Evolutionary conservation across 2,113 vertebrate species (phyloP).

Genomic region (Buteo buteo): DNA sequence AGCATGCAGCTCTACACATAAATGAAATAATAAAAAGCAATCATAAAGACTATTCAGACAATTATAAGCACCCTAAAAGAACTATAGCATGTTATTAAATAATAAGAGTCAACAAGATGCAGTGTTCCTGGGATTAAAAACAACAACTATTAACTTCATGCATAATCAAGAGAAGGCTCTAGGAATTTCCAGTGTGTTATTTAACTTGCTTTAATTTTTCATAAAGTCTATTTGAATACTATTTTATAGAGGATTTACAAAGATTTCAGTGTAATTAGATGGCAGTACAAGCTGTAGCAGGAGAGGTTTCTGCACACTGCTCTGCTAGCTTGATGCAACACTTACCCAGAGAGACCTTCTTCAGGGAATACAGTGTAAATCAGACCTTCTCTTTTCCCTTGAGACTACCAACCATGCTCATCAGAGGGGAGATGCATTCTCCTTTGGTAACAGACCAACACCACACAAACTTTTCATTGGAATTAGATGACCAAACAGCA

Average conservation of each 20-base stretch:
- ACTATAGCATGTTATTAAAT: background rate
- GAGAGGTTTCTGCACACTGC: background rate
- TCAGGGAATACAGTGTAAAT: background rate
- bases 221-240: background rate
- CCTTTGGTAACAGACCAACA: background rate
- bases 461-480: background rate
- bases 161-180: background rate
- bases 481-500: background rate
- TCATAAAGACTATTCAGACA: background rate
- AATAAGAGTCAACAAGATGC: background rate
- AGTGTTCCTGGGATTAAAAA: background rate
- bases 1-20: background rate
- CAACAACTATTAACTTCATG: background rate
- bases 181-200: background rate
- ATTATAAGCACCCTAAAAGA: background rate
- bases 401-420: background rate
- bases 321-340: background rate
- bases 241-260: background rate
- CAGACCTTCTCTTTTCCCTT: background rate
- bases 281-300: background rate
- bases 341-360: background rate
- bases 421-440: background rate
- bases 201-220: background rate
- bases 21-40: conserved; percentile 1
- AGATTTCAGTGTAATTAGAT: background rate